phyloP scores from a whole-genome alignment of 2,888 invertebrate genomes.

The Julus scandinavius region DNA sequence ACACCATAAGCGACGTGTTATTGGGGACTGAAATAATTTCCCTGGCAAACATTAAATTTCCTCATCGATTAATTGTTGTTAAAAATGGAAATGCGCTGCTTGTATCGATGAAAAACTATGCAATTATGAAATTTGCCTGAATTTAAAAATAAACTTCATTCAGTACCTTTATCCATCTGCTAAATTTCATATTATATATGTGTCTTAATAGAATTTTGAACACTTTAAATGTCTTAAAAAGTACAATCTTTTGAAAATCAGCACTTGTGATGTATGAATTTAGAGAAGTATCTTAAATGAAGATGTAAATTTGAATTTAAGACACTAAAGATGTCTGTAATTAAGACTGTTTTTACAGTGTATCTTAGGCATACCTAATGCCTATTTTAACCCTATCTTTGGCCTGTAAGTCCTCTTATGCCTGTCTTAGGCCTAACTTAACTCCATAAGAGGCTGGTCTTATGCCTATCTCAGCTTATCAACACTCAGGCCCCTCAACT shows the following conservation, averaged over 20 bases:
- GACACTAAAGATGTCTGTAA: background rate
- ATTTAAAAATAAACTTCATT: background rate
- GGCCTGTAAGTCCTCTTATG: too few species aligned
- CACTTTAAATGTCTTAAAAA: background rate
- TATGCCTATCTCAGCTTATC: too few species aligned
- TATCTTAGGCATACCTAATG: background rate
- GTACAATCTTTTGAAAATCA: background rate
- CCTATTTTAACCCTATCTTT: too few species aligned
- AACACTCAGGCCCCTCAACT: too few species aligned
- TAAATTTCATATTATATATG: background rate
- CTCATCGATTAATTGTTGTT: background rate
- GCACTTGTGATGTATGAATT: background rate
- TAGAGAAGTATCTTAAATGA: background rate
- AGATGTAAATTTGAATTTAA: background rate
- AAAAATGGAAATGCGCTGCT: background rate
- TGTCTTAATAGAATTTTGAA: background rate
- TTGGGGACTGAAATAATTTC: background rate
- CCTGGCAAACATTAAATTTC: background rate
- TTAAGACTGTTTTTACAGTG: background rate
- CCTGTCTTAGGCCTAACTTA: too few species aligned
- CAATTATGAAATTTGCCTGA: background rate
- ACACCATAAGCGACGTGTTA: background rate
- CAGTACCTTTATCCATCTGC: too few species aligned
- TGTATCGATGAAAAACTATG: background rate
- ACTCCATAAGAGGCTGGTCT: too few species aligned